A percentile compares a stretch with the other conserved stretches of the same genome.
phyloP scores from a whole-genome alignment of 1,140 invertebrate genomes.

The Cephus cinctus region DNA sequence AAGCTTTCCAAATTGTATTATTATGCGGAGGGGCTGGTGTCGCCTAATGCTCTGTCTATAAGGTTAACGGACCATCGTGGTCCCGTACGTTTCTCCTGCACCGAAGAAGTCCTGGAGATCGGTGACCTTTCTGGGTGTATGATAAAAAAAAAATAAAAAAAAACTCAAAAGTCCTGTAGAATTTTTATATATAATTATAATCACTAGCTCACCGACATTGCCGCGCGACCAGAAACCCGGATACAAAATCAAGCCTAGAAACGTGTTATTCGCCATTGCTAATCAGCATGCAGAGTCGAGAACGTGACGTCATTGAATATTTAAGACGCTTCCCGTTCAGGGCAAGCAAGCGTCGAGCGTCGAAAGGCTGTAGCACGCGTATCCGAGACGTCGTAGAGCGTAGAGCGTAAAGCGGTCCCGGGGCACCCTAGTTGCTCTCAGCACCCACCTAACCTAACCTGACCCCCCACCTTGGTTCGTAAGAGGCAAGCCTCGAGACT shows the following conservation, averaged over 20 bases:
- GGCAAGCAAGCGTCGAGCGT: conserved; percentile 22
- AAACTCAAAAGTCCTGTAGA: neutral
- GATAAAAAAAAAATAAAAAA: no score
- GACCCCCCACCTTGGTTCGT: conserved; percentile 42
- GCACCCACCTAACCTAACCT: conserved; percentile 27
- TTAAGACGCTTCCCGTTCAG: conserved; percentile 40
- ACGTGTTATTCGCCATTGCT: conserved; percentile 45
- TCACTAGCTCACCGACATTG: no score
- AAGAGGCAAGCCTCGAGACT: conserved; percentile 48
- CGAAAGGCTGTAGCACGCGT: no score
- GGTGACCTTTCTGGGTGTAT: neutral
- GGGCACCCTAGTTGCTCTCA: conserved; percentile 7
- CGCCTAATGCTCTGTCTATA: no score
- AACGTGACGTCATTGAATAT: conserved; percentile 53
- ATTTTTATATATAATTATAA: no score
- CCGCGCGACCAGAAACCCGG: conserved; percentile 12
- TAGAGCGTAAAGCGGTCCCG: no score
- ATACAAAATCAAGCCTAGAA: conserved; percentile 44
- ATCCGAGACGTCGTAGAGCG: no score
- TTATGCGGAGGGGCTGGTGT: conserved; percentile 22
- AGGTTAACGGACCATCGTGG: no score
- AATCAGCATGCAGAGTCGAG: conserved; percentile 51
- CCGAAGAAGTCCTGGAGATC: no score
- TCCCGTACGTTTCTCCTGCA: no score
- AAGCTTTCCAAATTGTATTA: conserved; percentile 33